Conservation (phyloP, 2,797 vertebrate genomes). For the Gymnocypris eckloni region DNA sequence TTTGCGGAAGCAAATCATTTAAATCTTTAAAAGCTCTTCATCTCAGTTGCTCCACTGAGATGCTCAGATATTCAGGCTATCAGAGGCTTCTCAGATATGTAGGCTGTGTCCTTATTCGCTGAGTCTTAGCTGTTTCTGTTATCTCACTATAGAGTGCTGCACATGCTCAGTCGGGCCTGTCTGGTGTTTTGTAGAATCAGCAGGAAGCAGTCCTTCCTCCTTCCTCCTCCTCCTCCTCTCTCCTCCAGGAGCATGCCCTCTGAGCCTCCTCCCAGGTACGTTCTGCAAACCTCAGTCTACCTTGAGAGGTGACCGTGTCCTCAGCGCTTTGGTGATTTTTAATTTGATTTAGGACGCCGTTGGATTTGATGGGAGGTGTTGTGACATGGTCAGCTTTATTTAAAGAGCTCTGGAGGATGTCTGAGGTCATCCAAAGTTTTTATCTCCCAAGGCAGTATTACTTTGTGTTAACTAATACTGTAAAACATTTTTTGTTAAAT, state of each 20-base stretch:
- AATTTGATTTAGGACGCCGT: background rate
- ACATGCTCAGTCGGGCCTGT: conserved; percentile 68
- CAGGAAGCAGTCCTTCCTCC: conserved; percentile 20
- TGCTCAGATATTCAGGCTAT: background rate
- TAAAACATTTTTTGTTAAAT: background rate
- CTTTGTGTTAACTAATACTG: background rate
- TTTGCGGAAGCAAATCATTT: background rate
- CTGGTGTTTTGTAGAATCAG: conserved; percentile 30
- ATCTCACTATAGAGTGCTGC: conserved; percentile 73
- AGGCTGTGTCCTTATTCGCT: background rate
- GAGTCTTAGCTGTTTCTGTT: conserved; percentile 48
- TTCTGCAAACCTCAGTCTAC: conserved; percentile 38
- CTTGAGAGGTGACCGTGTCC: conserved; percentile 21
- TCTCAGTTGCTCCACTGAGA: background rate
- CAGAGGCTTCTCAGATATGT: background rate
- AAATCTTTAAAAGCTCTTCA: background rate
- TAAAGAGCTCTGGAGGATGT: conserved; percentile 48
- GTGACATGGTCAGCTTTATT: conserved; percentile 28
- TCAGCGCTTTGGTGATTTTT: background rate
- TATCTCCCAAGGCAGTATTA: conserved; percentile 12
- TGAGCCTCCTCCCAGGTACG: conserved; percentile 90
- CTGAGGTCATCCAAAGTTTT: conserved; percentile 35
- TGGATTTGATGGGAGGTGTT: conserved; percentile 12
- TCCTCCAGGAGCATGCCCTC: conserved; percentile 87
- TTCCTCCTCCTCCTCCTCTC: conserved; percentile 57